These are phyloP conservation scores for Drosophila leonis DNA, from an alignment of 2,888 invertebrate species.

Conservation along the genomic window DNA sequence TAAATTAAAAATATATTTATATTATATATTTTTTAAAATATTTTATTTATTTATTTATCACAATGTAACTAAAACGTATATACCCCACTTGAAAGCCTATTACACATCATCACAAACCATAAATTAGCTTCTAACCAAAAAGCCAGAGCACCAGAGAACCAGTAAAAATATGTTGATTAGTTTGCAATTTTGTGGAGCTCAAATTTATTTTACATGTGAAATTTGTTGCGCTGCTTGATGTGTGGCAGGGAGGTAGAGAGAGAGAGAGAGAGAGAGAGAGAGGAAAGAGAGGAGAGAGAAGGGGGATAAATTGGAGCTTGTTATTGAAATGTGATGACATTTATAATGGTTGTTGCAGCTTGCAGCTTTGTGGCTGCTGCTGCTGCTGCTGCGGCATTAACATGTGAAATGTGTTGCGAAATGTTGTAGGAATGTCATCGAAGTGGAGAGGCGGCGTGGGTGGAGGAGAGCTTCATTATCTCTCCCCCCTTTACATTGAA, in stretches of 20 bases:
- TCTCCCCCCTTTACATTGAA: slow-evolving; percentile 16
- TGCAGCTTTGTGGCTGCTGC: slow-evolving; percentile 8
- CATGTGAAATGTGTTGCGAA: slow-evolving; percentile 19
- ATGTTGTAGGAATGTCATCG: slow-evolving; percentile 21
- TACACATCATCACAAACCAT: slow-evolving; percentile 3
- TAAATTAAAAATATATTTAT: too few species aligned
- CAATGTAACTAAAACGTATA: neutral
- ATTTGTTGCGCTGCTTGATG: slow-evolving; percentile 25
- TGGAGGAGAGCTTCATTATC: too few species aligned
- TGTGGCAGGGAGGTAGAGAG: too few species aligned
- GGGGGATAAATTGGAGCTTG: neutral
- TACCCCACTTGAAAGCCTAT: neutral
- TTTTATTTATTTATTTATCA: too few species aligned
- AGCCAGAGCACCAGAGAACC: slow-evolving; percentile 20
- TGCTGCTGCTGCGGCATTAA: slow-evolving; percentile 32
- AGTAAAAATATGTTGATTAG: slow-evolving; percentile 64
- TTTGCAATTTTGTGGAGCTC: slow-evolving; percentile 47
- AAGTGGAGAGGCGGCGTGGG: neutral
- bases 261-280: neutral
- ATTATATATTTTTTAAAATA: too few species aligned
- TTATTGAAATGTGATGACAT: slow-evolving; percentile 28
- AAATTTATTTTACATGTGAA: slow-evolving; percentile 37
- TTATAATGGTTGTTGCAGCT: slow-evolving; percentile 17
- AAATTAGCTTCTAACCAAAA: slow-evolving; percentile 47
- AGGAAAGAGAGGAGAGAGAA: neutral